A percentile compares a stretch with the other conserved stretches of the same genome.
These are phyloP conservation scores for Montipora sp. DNA, from an alignment of 64 coral and sea anemone species.

Conservation along the genomic window DNA sequence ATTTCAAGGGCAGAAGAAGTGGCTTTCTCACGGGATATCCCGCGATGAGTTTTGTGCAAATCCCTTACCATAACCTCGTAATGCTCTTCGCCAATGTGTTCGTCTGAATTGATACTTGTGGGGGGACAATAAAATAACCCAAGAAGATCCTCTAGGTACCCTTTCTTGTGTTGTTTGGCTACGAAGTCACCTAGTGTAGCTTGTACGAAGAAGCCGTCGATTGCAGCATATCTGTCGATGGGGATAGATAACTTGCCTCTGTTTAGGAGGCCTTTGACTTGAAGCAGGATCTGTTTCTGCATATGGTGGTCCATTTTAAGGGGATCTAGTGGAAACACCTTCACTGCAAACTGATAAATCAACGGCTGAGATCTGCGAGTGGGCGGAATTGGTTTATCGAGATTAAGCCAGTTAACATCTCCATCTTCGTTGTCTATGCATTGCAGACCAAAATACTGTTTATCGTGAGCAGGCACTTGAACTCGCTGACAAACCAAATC, in stretches of 20 bases:
- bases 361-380: conserved; percentile 42
- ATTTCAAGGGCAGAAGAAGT: conserved; percentile 63
- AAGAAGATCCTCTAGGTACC: conserved; percentile 80
- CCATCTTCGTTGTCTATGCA: conserved; percentile 80
- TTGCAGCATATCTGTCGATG: conserved; percentile 60
- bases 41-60: conserved; percentile 80
- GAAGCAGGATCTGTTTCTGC: conserved; percentile 45
- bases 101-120: conserved; percentile 78
- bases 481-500: conserved; percentile 75
- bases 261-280: conserved; percentile 73
- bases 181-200: conserved; percentile 77
- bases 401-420: conserved; percentile 74
- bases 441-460: conserved; percentile 84
- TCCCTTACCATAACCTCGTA: conserved; percentile 84
- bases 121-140: conserved; percentile 73
- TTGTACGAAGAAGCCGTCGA: conserved; percentile 85
- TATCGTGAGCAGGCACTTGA: conserved; percentile 49
- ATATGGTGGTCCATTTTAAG: conserved; percentile 35
- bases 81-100: conserved; percentile 59
- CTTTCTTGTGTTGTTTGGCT: conserved; percentile 55
- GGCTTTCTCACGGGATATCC: conserved; percentile 71
- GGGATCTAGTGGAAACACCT: conserved; percentile 73
- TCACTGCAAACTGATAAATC: conserved; percentile 77
- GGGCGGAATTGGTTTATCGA: conserved; percentile 69
- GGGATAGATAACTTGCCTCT: conserved; percentile 76